Evolutionary conservation across 1,140 invertebrate species (phyloP).

Genomic region (Aporrectodea caliginosa): DNA sequence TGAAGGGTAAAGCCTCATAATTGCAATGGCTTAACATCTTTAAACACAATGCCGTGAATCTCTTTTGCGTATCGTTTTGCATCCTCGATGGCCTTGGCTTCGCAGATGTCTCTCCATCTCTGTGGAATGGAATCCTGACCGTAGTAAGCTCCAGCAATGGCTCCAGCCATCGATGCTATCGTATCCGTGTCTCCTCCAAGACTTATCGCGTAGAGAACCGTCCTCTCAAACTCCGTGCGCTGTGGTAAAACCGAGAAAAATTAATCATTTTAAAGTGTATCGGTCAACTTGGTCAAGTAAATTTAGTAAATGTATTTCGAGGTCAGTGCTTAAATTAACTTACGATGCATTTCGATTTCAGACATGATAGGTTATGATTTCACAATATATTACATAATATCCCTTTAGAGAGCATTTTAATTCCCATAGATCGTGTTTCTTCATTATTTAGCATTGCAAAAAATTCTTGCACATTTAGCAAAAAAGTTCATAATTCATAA

Average conservation of each 20-base stretch:
- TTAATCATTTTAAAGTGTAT: too few species aligned
- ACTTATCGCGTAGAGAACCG: constrained; percentile 67
- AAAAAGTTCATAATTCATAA: too few species aligned
- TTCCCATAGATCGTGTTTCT: too few species aligned
- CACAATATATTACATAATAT: too few species aligned
- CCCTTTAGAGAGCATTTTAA: too few species aligned
- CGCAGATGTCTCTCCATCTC: constrained; percentile 62
- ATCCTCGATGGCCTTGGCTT: constrained; percentile 48
- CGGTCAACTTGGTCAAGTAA: too few species aligned
- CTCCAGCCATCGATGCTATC: constrained; percentile 73
- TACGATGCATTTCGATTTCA: too few species aligned
- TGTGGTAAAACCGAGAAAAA: neutral
- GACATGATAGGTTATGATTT: too few species aligned
- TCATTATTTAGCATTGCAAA: too few species aligned
- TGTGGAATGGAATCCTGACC: constrained; percentile 63
- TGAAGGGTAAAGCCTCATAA: neutral
- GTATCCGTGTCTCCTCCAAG: constrained; percentile 78
- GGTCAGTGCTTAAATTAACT: too few species aligned
- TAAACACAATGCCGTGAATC: neutral
- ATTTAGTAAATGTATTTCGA: too few species aligned
- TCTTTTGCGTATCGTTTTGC: constrained; percentile 42
- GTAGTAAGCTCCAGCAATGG: constrained; percentile 70
- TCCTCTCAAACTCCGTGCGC: constrained; percentile 58
- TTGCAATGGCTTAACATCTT: neutral
- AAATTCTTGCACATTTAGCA: too few species aligned